Conservation (phyloP, 2,888 invertebrate species). For the Cheilosia urbana region DNA sequence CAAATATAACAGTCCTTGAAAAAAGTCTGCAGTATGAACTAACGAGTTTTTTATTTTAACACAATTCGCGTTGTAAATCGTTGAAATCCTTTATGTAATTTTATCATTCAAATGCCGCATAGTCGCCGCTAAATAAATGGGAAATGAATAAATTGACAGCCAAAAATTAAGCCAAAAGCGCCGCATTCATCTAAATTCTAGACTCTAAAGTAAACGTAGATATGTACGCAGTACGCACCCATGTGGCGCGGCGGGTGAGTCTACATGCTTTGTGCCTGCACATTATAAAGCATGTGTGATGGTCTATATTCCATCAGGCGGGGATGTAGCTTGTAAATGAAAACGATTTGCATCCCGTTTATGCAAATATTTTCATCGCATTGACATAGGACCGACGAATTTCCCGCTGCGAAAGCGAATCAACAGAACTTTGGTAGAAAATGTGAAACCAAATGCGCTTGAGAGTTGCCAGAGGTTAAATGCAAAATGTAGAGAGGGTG, state of each 20-base stretch:
- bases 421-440: conserved; percentile 34
- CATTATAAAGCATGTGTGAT: neutral
- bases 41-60: neutral
- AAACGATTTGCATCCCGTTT: conserved; percentile 70
- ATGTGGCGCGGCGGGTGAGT: too few relatives aligned
- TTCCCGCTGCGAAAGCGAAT: conserved; percentile 55
- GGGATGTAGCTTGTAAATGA: conserved; percentile 15
- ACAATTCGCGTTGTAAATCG: conserved; percentile 23
- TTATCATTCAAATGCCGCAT: conserved; percentile 1
- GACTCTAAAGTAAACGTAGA: neutral
- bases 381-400: conserved; percentile 48
- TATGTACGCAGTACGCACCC: conserved; percentile 41
- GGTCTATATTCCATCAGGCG: conserved; percentile 24
- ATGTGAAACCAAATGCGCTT: conserved; percentile 24
- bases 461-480: conserved; percentile 32
- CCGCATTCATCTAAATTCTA: conserved; percentile 6
- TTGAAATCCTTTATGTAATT: conserved; percentile 50
- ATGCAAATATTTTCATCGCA: conserved; percentile 66
- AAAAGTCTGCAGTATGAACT: too few relatives aligned
- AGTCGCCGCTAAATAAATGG: conserved; percentile 10
- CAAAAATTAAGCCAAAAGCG: conserved; percentile 25
- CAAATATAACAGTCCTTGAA: neutral
- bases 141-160: conserved; percentile 34
- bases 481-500: neutral
- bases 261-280: too few relatives aligned